These are phyloP conservation scores for Eumaeus atala DNA, from an alignment of 1,140 invertebrate species.

Conservation along the genomic window DNA sequence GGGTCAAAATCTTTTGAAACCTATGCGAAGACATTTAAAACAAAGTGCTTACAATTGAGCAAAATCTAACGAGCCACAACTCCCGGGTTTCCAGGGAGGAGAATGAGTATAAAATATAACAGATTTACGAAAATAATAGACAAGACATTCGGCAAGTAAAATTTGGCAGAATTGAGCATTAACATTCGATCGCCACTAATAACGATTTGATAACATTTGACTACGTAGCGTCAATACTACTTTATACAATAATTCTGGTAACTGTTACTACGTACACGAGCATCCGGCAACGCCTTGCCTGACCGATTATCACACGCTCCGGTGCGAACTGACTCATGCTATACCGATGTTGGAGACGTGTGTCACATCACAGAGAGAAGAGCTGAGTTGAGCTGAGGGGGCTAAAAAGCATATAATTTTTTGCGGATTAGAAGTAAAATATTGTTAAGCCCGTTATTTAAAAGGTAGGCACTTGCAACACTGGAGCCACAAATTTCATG, in stretches of 20 bases:
- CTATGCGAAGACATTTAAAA: constrained; percentile 36
- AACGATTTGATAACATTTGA: constrained; percentile 46
- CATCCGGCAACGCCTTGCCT: constrained; percentile 17
- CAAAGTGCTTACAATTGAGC: constrained; percentile 56
- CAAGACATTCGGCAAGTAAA: constrained; percentile 70
- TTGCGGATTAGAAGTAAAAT: too few relatives aligned
- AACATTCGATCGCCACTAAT: constrained; percentile 63
- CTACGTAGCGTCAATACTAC: constrained; percentile 53
- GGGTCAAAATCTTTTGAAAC: constrained; percentile 14
- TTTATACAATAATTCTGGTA: constrained; percentile 65
- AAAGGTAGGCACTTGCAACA: too few relatives aligned
- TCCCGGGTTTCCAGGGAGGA: background rate
- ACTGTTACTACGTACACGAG: constrained; percentile 62
- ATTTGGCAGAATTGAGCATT: constrained; percentile 74
- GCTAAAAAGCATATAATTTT: too few relatives aligned
- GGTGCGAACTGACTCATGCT: constrained; percentile 16
- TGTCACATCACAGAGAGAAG: too few relatives aligned
- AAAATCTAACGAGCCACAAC: constrained; percentile 41
- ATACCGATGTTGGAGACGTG: too few relatives aligned
- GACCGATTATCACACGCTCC: constrained; percentile 24
- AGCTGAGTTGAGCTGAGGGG: too few relatives aligned
- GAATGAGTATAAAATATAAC: constrained; percentile 24
- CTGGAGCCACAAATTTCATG: too few relatives aligned
- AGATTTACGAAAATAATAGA: constrained; percentile 49
- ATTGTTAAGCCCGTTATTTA: too few relatives aligned